Base-by-base conservation (phyloP, 2,797 vertebrate genomes). In the Protonibea diacanthus region DNA sequence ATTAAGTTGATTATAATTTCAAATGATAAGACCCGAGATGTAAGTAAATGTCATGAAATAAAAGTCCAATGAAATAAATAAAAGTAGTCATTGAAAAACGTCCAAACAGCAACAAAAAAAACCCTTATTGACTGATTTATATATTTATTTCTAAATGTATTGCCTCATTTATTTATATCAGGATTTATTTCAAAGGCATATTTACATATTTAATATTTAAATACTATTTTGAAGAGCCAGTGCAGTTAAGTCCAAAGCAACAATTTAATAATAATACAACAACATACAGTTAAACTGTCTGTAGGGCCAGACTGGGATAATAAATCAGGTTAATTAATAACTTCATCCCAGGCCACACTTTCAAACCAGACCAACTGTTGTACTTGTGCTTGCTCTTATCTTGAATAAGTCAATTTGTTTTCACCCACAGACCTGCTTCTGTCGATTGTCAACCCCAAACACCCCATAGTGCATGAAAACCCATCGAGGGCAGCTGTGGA, bases 401-500 rank as follows among this genome's bases (percentile, higher is more conserved):
- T 59, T 45, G 62, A 57, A 77, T 70, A 20, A 60, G 62, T 71
- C 38, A 20, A 38, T 57, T 53, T 73, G 57, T 64, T 71, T 74
- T 63, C 62, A 47, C 14, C 60, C 53, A 20, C 52, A 65, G 25
- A 56, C 48, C 52, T 17, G n/a, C 47, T 57, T 65, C 70, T 48
- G 59, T 83, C 49, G 33, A 42, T 45, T 20, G 27, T 74, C 77
- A 67, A 17, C 18, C 66, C 8, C 47, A 59, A 76, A 47, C 49
- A 57, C 17, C 33, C 13, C 2, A 2, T 9, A 23, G 48, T 2
- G 3, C 49, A 56, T 29, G 53, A 29, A 38, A 71, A 59, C 60
- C 52, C 58, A 51, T 38, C 0, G 0, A 27, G 60, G 64, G 38
- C 74, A 74, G 60, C 64, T 83, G 60, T n/a, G 59, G 78, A 65